Base-by-base conservation (phyloP, 2,113 vertebrate genomes). In the Platanista minor region DNA sequence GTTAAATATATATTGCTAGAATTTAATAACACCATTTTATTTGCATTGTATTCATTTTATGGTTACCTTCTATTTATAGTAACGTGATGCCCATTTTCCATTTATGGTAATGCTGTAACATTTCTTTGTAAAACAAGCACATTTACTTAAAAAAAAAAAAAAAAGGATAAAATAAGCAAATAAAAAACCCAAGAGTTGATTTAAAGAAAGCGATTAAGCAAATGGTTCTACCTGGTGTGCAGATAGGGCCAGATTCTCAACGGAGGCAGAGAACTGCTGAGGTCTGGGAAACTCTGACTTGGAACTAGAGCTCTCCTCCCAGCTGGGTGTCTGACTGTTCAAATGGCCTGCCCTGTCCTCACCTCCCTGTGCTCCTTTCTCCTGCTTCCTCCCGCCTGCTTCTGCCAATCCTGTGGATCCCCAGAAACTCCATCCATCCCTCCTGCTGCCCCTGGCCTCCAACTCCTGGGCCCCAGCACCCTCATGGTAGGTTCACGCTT, bases 41-140 rank as follows among this genome's bases (percentile, higher is more conserved):
- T 96, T 96, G 85, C 89, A 80, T 41, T 75, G 93, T 87, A 91
- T 97, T 97, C 94, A 94, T 97, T 96, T 97, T 89, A 97, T 91
- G 88, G 43, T 49, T 88, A 46, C 80, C 54, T 95, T 94, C 96
- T 95, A 95, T 97, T 98, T 97, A 97, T 95, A 97, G 96, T 72
- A 80, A 57, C 11, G 12, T 11, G 89, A 93, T 88, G 43, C 82
- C 67, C 41, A 3, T 61, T 95, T 96, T 81, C 97, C 96, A 96
- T 98, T 87, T 96, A 98, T 89, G 96, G 95, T 67, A 69, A 89
- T 39, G 80, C 82, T 95, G 94, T 90, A 96, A 88, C 64, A 59
- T 95, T 91, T 95, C 93, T 95, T 91, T 93, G 93, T 71, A 52
- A 95, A 97, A 85, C 91, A 87, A 95, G 84, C 88, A 62, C 62